These are phyloP conservation scores for Cichladusa arquata DNA, from an alignment of 2,113 vertebrate species.

Conservation along the genomic window DNA sequence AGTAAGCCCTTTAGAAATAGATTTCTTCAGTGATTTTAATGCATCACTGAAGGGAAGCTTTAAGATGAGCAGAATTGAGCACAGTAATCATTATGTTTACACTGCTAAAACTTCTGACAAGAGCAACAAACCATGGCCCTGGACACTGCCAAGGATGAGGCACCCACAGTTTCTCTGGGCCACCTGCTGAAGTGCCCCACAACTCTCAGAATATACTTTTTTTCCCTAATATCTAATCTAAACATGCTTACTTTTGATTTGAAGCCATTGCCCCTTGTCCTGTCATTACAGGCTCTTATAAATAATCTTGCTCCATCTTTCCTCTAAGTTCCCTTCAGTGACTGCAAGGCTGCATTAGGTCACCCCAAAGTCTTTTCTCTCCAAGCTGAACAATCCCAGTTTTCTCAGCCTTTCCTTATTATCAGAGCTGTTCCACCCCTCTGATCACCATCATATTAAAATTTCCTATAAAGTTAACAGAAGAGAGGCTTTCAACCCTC, in stretches of 20 bases:
- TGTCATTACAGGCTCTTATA: background rate
- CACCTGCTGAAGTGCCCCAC: background rate
- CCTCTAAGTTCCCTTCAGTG: background rate
- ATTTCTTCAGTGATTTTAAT: too few relatives aligned
- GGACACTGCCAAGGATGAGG: background rate
- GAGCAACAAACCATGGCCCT: too few relatives aligned
- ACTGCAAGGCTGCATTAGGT: background rate
- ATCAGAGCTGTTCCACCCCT: background rate
- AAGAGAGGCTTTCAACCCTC: background rate
- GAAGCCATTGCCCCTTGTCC: fast-evolving
- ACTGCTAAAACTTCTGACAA: too few relatives aligned
- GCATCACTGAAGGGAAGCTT: too few relatives aligned
- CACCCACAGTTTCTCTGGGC: background rate
- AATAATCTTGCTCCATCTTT: background rate
- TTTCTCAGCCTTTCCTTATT: background rate
- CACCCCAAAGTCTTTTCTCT: background rate
- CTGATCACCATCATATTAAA: background rate
- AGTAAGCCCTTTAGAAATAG: too few relatives aligned
- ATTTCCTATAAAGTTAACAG: background rate
- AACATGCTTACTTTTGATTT: fast-evolving
- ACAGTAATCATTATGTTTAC: too few relatives aligned
- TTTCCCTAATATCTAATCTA: background rate
- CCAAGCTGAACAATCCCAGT: background rate
- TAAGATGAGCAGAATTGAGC: too few relatives aligned
- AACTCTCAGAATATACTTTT: background rate